These are phyloP conservation scores for Tachypleus tridentatus DNA, from an alignment of 1,140 invertebrate species.

Conservation along the genomic window DNA sequence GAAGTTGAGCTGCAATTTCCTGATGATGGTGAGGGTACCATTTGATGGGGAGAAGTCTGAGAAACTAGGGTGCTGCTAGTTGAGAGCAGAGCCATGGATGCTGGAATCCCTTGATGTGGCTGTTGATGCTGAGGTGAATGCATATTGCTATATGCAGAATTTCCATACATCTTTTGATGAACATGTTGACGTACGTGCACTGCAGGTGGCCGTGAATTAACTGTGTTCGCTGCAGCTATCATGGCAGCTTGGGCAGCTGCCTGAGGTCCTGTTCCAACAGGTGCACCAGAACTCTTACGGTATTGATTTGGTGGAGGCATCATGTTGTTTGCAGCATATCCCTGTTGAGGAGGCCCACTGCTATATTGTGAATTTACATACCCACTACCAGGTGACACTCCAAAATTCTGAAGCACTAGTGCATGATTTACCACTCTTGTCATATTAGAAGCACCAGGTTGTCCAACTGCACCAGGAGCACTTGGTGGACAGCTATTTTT, in stretches of 20 bases:
- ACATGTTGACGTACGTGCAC: constrained; percentile 49
- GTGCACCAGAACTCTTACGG: constrained; percentile 11
- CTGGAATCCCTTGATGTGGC: too few species aligned
- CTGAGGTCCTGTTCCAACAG: constrained; percentile 31
- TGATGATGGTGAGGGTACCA: constrained; percentile 28
- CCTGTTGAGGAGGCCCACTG: constrained; percentile 3
- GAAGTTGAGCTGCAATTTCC: constrained; percentile 1
- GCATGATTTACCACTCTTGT: too few species aligned
- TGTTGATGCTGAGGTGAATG: too few species aligned
- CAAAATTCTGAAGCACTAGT: too few species aligned
- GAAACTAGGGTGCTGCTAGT: too few species aligned
- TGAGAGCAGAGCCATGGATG: too few species aligned
- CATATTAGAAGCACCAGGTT: constrained; percentile 31
- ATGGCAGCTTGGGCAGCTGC: constrained; percentile 35
- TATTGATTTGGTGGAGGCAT: constrained; percentile 27
- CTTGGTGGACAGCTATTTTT: constrained; percentile 29
- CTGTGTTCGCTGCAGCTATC: constrained; percentile 32
- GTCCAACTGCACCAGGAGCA: constrained; percentile 33
- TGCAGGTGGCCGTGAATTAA: constrained; percentile 24
- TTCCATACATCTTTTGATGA: constrained; percentile 27
- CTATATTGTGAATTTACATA: constrained; percentile 28
- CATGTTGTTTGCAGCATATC: constrained; percentile 24
- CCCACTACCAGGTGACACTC: too few species aligned
- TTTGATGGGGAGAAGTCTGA: constrained; percentile 12
- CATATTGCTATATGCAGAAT: background rate